A percentile compares a stretch with the other conserved stretches of the same genome.
Conservation (phyloP, 64 coral and sea anemone species). For the Montipora capricornis region DNA sequence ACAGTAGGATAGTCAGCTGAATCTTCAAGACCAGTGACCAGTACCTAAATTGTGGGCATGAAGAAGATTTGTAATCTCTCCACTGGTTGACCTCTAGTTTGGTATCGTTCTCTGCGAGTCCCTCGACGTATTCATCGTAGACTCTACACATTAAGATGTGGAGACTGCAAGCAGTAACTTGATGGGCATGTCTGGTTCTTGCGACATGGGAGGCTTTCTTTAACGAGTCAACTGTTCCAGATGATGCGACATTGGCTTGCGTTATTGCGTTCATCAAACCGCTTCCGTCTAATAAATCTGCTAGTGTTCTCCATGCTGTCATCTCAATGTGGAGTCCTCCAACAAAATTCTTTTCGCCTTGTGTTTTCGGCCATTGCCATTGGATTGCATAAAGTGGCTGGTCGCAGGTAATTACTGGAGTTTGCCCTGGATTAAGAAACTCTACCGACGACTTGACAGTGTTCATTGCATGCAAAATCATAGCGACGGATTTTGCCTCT, state of each 20-base stretch:
- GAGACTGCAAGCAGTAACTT: constrained; percentile 62
- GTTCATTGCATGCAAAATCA: constrained; percentile 60
- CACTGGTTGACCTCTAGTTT: too few relatives aligned
- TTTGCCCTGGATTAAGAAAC: constrained; percentile 57
- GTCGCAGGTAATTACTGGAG: constrained; percentile 47
- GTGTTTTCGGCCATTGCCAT: constrained; percentile 44
- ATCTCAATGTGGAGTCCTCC: background rate
- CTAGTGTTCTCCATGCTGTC: background rate
- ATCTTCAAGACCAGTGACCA: too few relatives aligned
- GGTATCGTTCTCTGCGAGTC: too few relatives aligned
- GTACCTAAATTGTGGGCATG: too few relatives aligned
- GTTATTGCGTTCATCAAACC: background rate
- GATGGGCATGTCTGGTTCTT: constrained; percentile 55
- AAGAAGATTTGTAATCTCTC: too few relatives aligned
- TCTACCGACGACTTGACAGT: constrained; percentile 13
- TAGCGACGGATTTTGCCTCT: constrained; percentile 23
- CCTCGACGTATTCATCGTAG: constrained; percentile 14
- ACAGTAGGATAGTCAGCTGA: too few relatives aligned
- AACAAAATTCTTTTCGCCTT: constrained; percentile 53
- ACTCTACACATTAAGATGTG: constrained; percentile 53
- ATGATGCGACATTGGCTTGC: constrained; percentile 41
- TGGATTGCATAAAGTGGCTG: constrained; percentile 65
- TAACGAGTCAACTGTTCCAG: constrained; percentile 61
- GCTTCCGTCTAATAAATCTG: constrained; percentile 16
- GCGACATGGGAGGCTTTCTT: constrained; percentile 49